Base-by-base conservation (phyloP, 2,113 vertebrate genomes). In the Ceratotherium simum region DNA sequence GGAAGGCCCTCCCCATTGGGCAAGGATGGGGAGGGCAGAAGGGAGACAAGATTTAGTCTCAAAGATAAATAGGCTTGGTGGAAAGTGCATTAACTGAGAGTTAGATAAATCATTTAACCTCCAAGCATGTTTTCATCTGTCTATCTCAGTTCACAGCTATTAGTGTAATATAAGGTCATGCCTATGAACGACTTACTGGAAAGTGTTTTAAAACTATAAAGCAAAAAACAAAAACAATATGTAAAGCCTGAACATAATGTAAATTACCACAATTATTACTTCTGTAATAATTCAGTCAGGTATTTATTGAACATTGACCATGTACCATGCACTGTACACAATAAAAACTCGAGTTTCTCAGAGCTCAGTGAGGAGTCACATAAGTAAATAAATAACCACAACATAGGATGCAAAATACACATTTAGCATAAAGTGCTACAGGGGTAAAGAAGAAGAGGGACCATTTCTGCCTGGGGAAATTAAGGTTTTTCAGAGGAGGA, bases 171-270 rank as follows among this genome's bases (percentile, higher is more conserved):
- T 46, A 91, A 78, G 81, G 48, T 85, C 23, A 51, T 21, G 31
- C 33, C 23, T 91, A 46, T 5, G 12, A 94, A 75, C 23, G 95
- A 75, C 12, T 93, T 91, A 69, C 33, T 60, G 7, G 54, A 48
- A 94, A 95, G 25, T 91, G 3, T 91, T 92, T 89, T 81, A 56
- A 95, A 84, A 73, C 48, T 78, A 46, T 25, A 94, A 87, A 89
- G 3, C 27, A 82, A 92, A 92, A 90, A 88, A 31, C 2, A 76
- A 84, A 64, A 73, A 36, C n/a, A 83, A 42, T 27, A 62, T 31
- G 58, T 51, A 90, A 73, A 92, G 6, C 29, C 73, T 39, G 48
- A 76, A 2, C 48, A 16, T 80, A 62, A 48, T 72, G 20, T 86
- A 65, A 73, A 69, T 95, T 11, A 84, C 54, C 46, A 36, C n/a